phyloP scores from a whole-genome alignment of 2,797 vertebrate genomes.

The Pangasius mekongensis region DNA sequence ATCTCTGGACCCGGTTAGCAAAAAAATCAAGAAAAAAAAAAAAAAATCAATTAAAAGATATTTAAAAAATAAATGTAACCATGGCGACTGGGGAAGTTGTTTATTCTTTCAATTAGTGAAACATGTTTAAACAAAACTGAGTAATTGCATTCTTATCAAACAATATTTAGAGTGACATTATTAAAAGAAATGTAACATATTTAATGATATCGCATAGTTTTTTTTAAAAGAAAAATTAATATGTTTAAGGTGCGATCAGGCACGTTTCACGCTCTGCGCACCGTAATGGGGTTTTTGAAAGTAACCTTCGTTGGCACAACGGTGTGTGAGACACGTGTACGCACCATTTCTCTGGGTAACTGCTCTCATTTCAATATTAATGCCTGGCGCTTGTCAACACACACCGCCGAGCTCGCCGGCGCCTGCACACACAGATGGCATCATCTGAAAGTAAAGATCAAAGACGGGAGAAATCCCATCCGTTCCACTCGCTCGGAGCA shows the following conservation, averaged over 20 bases:
- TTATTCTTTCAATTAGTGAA: not conserved
- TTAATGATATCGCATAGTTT: too few species aligned
- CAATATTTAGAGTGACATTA: too few species aligned
- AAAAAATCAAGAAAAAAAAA: not conserved
- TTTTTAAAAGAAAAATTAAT: too few species aligned
- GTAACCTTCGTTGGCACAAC: constrained; percentile 54
- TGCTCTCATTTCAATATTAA: constrained; percentile 75
- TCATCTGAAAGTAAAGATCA: constrained; percentile 78
- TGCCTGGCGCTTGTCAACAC: constrained; percentile 67
- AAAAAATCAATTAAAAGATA: not conserved
- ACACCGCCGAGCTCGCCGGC: constrained; percentile 60
- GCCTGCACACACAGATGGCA: constrained; percentile 72
- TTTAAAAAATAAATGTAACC: not conserved
- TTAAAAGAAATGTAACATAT: not conserved
- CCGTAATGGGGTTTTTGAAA: constrained; percentile 48
- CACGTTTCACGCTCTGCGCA: not conserved
- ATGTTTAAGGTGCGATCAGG: not conserved
- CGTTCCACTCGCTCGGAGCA: constrained; percentile 71
- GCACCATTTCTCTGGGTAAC: constrained; percentile 67
- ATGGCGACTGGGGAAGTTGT: not conserved
- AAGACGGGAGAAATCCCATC: constrained; percentile 77
- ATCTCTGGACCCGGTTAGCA: not conserved
- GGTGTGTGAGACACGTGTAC: constrained; percentile 57
- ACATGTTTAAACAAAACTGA: not conserved
- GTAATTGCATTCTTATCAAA: not conserved